Evolutionary conservation across 1,140 invertebrate species (phyloP), one percentile per base, ranked within the genome.

Genomic region (Acromyrmex charruanus): DNA sequence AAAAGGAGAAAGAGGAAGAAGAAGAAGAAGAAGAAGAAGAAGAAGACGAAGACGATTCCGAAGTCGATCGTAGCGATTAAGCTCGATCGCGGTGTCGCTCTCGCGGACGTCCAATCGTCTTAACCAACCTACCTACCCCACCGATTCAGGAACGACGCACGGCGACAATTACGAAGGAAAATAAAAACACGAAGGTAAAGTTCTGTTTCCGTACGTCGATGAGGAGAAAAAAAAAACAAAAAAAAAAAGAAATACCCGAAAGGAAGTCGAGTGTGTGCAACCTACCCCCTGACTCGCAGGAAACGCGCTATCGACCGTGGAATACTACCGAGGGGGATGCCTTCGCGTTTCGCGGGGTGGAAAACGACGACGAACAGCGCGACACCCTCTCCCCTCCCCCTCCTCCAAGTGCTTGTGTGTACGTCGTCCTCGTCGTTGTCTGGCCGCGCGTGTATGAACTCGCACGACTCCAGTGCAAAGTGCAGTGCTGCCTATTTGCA

Each of bases 131-230:
- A 77, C 79, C 79, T 16, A 35, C 18, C 69, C 72, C 79, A 87
- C 71, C 89, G 88, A 85, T 90, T 92, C 91, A 92, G 92, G 90
- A 92, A 92, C 91, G 92, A 92, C 91, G 91, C 68, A 92, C 91
- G 92, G 90, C 92, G 77, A 91, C 87, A 87, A 66, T 65, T 49
- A 90, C 35, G 21, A 81, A n/a, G n/a, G 85, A 80, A 63, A 63
- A 85, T 10, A 44, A 44, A 35, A 87, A 72, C 49, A 25, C 18
- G 35, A 85, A 89, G 88, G 89, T 90, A 90, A 90, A 39, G 21
- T 39, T 9, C n/a, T 3, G 12, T 49, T 5, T 58, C 1, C 16
- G 44, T 16, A 21, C 75, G 35, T 9, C 55, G 53, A 16, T 14
- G 10, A 14, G 6, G 16, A 5, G 0, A 31, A 4, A 31, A 31